Evolutionary conservation across 2,797 vertebrate genomes (phyloP), one percentile per base, ranked within the genome.

Genomic region (Agapornis canus): DNA sequence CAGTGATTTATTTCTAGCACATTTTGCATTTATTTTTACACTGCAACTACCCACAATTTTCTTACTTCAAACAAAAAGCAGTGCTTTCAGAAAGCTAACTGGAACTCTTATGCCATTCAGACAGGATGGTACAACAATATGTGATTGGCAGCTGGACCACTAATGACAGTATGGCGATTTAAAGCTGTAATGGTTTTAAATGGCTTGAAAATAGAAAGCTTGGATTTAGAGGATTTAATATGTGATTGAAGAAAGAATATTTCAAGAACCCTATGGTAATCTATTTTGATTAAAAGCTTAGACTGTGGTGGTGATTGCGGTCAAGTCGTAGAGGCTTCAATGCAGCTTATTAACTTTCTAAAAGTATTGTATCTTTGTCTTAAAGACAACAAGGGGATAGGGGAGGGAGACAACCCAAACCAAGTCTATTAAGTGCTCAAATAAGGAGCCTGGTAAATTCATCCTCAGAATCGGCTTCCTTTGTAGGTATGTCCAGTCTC

Each of bases 151-250:
- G 89, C 39, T 20, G 48, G 54, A 52, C 52, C 49, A 23, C 72
- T 95, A 92, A 95, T 88, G 69, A 95, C 66, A 86, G 60, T 40
- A 75, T 63, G 86, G 90, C 72, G 45, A 92, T 82, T 96, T 63
- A 94, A 63, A 89, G 69, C 45, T 68, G 13, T 73, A 63, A 71
- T 64, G 71, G 85, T 54, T 93, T 90, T 91, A 92, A 92, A 76
- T 8, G 25, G 54, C 37, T 56, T 83, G 77, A 73, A 96, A 90
- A 90, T 15, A 86, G 45, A 82, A 79, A 75, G 63, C 76, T 94
- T 77, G 72, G 72, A 66, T 95, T 92, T 91, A 42, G 16, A 81
- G 51, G 72, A 69, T 88, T 95, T 90, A 17, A 23, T 56, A 13
- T 6, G 37, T 73, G 59, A 65, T 8, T 63, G 60, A 87, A 89